Conservation (phyloP, 1,140 invertebrate species). For the Eupeodes corollae region DNA sequence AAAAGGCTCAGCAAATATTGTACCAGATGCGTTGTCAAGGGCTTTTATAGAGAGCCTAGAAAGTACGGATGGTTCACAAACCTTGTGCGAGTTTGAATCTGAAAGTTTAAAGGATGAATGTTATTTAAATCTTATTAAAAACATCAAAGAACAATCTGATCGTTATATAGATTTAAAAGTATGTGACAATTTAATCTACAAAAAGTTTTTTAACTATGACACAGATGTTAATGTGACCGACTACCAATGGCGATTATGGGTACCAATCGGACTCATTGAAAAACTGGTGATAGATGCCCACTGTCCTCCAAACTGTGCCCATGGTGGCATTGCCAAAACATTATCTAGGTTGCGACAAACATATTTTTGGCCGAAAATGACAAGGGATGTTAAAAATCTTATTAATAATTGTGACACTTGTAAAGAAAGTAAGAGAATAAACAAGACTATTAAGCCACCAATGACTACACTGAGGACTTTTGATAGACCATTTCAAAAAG, state of each 20-base stretch:
- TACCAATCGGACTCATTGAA: not conserved
- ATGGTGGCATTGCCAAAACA: conserved; percentile 2
- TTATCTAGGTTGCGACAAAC: not conserved
- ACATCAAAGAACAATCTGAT: not conserved
- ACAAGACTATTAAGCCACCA: not conserved
- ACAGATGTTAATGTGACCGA: too few relatives aligned
- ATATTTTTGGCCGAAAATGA: not conserved
- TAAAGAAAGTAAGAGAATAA: not conserved
- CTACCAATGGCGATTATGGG: not conserved
- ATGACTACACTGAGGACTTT: not conserved
- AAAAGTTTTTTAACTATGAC: too few relatives aligned
- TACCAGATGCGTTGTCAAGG: conserved; percentile 10
- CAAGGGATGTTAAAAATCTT: not conserved
- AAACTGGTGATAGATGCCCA: not conserved
- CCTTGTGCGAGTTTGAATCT: not conserved
- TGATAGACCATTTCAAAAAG: conserved; percentile 8
- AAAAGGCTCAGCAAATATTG: conserved; percentile 19
- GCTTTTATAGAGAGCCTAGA: not conserved
- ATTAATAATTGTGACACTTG: not conserved
- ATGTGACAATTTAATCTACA: too few relatives aligned
- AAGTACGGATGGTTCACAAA: too few relatives aligned
- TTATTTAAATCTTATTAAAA: not conserved
- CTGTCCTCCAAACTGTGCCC: not conserved
- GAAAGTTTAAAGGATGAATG: not conserved
- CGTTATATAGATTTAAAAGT: too few relatives aligned